Conservation (phyloP, 1,140 invertebrate genomes). For the Pseudomyrmex pallidus region DNA sequence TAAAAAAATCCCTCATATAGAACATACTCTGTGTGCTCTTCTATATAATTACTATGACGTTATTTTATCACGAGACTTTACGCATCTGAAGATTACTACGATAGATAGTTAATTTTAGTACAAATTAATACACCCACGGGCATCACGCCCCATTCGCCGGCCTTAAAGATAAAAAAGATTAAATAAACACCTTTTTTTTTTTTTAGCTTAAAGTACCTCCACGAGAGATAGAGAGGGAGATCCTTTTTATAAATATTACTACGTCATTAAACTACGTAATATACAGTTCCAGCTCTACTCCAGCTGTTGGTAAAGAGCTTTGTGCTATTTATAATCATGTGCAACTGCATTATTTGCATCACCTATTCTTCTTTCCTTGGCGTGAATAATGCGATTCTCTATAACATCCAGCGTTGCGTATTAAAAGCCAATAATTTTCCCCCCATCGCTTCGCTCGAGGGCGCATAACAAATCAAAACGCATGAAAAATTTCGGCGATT, state of each 20-base stretch:
- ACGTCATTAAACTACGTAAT: constrained; percentile 74
- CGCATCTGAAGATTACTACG: constrained; percentile 69
- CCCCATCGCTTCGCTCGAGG: neutral
- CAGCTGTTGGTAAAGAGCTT: constrained; percentile 78
- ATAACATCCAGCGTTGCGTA: constrained; percentile 69
- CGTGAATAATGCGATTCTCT: constrained; percentile 78
- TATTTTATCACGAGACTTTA: constrained; percentile 72
- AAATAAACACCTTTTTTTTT: constrained; percentile 61
- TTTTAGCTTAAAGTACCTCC: constrained; percentile 66
- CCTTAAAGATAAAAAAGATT: constrained; percentile 71
- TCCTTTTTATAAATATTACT: constrained; percentile 72
- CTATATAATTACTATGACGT: constrained; percentile 75
- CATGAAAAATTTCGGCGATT: neutral
- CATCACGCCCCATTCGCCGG: constrained; percentile 56
- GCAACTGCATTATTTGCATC: constrained; percentile 77
- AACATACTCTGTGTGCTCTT: constrained; percentile 67
- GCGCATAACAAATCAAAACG: constrained; percentile 6
- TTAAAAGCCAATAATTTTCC: constrained; percentile 25
- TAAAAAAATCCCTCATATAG: constrained; percentile 22
- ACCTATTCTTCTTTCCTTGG: constrained; percentile 76
- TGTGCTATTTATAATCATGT: constrained; percentile 85
- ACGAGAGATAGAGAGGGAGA: constrained; percentile 63
- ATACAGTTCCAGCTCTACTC: constrained; percentile 80
- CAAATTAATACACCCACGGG: constrained; percentile 73
- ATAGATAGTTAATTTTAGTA: constrained; percentile 73